phyloP scores from a whole-genome alignment of 2,113 vertebrate genomes.

The Nerophis lumbriciformis region DNA sequence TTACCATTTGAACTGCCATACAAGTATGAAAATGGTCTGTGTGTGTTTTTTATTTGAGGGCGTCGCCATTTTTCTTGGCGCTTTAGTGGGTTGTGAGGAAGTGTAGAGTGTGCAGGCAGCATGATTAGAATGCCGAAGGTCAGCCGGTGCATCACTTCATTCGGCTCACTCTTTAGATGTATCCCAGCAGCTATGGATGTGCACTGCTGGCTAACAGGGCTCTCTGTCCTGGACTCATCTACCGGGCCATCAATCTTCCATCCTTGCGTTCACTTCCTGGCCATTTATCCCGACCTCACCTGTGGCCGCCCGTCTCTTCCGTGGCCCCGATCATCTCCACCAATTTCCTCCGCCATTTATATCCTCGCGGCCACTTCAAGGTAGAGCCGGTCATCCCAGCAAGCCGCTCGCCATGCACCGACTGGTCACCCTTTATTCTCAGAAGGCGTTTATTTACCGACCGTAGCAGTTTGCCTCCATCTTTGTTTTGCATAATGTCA shows the following conservation, averaged over 20 bases:
- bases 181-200: slow-evolving; percentile 26
- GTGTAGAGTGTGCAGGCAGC: neutral
- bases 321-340: slow-evolving; percentile 69
- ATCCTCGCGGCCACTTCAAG: slow-evolving; percentile 64
- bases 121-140: slow-evolving; percentile 46
- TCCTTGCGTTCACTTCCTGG: slow-evolving; percentile 53
- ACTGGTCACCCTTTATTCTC: neutral
- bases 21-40: too few species aligned
- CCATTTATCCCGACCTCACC: slow-evolving; percentile 57
- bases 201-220: slow-evolving; percentile 18
- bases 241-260: slow-evolving; percentile 57
- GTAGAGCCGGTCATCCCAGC: slow-evolving; percentile 64
- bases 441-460: slow-evolving; percentile 23
- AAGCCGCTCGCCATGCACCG: slow-evolving; percentile 33
- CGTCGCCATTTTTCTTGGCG: too few species aligned
- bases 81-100: neutral
- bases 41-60: too few species aligned
- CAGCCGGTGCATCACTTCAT: slow-evolving; percentile 21
- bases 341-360: slow-evolving; percentile 73
- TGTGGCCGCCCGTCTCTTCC: slow-evolving; percentile 56
- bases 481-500: slow-evolving; percentile 39
- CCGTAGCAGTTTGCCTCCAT: slow-evolving; percentile 12
- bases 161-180: slow-evolving; percentile 37
- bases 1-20: too few species aligned
- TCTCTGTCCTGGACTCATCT: slow-evolving; percentile 45